Conservation (phyloP, 2,888 invertebrate genomes). For the Yponomeuta evonymella region DNA sequence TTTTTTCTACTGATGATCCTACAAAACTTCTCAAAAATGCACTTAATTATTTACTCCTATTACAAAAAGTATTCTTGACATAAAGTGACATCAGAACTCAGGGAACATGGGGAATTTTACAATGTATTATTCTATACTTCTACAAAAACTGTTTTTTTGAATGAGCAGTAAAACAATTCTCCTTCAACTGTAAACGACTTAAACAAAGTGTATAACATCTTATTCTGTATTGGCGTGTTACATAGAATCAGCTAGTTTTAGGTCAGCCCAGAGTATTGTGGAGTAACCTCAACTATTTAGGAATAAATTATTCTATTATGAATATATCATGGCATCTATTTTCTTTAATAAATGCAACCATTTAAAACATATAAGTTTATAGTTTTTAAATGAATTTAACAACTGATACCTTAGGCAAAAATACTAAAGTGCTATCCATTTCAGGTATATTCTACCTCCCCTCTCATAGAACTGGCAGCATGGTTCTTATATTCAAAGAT, state of each 20-base stretch:
- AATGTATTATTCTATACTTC: no score
- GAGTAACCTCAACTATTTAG: background rate
- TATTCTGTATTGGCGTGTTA: background rate
- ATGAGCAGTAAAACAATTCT: no score
- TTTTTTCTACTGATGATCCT: no score
- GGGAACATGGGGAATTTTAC: no score
- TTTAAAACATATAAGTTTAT: background rate
- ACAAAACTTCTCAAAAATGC: no score
- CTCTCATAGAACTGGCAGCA: slow-evolving; percentile 67
- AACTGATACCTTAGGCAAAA: background rate
- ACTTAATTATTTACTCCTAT: no score
- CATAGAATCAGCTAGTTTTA: slow-evolving; percentile 6
- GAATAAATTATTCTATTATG: slow-evolving; percentile 5
- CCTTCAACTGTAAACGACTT: no score
- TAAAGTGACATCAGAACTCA: no score
- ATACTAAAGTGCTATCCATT: slow-evolving; percentile 22
- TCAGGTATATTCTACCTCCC: slow-evolving; percentile 68
- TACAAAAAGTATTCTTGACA: no score
- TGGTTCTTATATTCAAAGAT: slow-evolving; percentile 68
- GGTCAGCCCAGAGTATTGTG: background rate
- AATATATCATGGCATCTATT: background rate
- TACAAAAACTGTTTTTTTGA: no score
- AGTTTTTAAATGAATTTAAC: background rate
- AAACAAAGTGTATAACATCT: background rate
- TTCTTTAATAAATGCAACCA: background rate